Base-by-base conservation (phyloP, 2,797 vertebrate species). In the Amniataba percoides region DNA sequence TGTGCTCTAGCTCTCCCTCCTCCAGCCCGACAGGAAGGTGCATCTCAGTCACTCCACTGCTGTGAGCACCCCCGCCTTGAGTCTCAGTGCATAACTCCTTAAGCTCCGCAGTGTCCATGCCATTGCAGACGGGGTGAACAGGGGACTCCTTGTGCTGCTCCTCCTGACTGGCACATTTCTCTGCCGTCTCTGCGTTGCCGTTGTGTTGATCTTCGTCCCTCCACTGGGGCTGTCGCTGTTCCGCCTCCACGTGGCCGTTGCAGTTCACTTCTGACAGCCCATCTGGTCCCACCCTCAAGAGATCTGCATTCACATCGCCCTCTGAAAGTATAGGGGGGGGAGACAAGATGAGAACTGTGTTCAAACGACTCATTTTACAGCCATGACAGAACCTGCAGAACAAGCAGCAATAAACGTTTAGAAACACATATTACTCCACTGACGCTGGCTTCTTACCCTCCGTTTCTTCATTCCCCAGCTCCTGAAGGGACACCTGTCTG, bases 221-320 rank as follows among this genome's bases (percentile, higher is more conserved):
- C 88, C 89, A 88, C 58, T 84, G 85, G 8, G 78, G 81, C 63
- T 77, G 75, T 48, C 62, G 78, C 70, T 88, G 84, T 59, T 90
- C 75, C 71, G 40, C 72, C 91, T 94, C 85, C 86, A 94, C 90
- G 89, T 97, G 93, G 70, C 97, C 97, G 1, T 99, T 99, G 91
- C 97, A 98, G 91, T 97, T 98, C 52, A 97, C 84, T 85, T 97
- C 95, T 14, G 78, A 81, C 82, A 53, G 77, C 89, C 36, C 77
- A 18, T 92, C 94, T 85, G 89, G 93, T 91, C 90, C 94, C 93
- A 93, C 42, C 46, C 86, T 81, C 39, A 55, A n/a, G 49, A 78
- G 16, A 52, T 92, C 90, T 78, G 71, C 64, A 71, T 59, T 87
- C 15, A 36, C 64, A 36, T 51, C 49, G 66, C 76, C 84, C 81